Evolutionary conservation across 2,113 vertebrate genomes (phyloP).

Genomic region (Callipepla squamata): DNA sequence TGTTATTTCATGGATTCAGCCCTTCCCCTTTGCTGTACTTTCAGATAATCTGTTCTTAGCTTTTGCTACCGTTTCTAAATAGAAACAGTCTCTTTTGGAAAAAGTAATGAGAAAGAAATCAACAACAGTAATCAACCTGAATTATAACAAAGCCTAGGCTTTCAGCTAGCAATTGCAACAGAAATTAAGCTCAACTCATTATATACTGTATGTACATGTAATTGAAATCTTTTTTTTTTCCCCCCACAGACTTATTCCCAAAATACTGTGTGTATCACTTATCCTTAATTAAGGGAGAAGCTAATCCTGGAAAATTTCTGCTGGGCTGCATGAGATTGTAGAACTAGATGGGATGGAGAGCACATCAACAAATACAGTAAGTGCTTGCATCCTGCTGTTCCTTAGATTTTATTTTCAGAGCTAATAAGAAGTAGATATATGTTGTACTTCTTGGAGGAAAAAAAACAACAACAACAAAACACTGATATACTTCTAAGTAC

Average conservation of each 20-base stretch:
- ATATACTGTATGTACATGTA: background rate
- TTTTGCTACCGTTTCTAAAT: background rate
- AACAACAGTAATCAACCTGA: constrained; percentile 44
- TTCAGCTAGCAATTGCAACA: constrained; percentile 5
- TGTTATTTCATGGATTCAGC: background rate
- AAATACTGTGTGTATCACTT: background rate
- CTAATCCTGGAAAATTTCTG: constrained; percentile 9
- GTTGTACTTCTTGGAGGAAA: background rate
- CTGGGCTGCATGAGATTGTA: background rate
- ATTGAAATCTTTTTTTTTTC: constrained; percentile 20
- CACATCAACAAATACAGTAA: background rate
- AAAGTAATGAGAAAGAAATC: background rate
- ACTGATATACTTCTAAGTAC: background rate
- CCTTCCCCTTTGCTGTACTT: background rate
- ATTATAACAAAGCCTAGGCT: constrained; percentile 15
- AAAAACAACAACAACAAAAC: background rate
- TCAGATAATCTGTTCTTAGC: background rate
- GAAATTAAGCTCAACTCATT: constrained; percentile 40
- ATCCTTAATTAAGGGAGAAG: constrained; percentile 50
- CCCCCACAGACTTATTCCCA: background rate
- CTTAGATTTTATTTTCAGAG: background rate
- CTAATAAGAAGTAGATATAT: background rate
- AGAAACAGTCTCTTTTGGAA: background rate
- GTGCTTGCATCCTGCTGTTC: background rate
- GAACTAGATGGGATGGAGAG: background rate